Base-by-base conservation (phyloP, 2,113 vertebrate genomes). In the Crotophaga sulcirostris region DNA sequence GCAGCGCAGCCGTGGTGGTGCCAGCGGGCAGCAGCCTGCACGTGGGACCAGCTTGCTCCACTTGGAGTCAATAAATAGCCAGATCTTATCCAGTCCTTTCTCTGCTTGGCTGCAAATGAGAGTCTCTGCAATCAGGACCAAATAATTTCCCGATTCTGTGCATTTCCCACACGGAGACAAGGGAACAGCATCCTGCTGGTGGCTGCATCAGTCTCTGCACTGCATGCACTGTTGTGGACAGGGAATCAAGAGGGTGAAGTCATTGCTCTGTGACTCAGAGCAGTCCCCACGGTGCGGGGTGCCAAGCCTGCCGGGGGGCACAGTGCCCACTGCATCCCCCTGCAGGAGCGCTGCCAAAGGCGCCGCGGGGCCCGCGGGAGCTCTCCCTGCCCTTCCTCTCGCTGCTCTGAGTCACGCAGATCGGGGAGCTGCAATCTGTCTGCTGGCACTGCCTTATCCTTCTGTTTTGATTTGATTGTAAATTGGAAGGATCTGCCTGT, bases 171-270 rank as follows among this genome's bases (percentile, higher is more conserved):
- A n/a, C n/a, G 72, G 76, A 87, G n/a, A 8, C 28, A 69, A 63
- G 77, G 49, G 60, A 76, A 21, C 10, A 69, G 62, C 85, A 44
- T 62, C 80, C 73, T 56, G 0, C 40, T 68, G 68, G 62, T 17
- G 5, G 21, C 2, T 5, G 16, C 11, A 9, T 70, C 38, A 10
- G 60, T 81, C 90, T 54, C 34, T 23, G 69, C 12, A 25, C 34
- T 42, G 42, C 21, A 6, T 1, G 1, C 44, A 2, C 34, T 67
- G 59, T 19, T 45, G 33, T 26, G 69, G 66, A 20, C 0, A 2
- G 26, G 74, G 13, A 51, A 14, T 38, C 2, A 2, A 34, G 93
- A 55, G 63, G 86, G 77, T 85, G 89, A 95, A 51, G 88, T 72
- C 78, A 82, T 64, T 84, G 90, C 81, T 76, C 21, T 63, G 91